Base-by-base conservation (phyloP, 2,888 invertebrate species). In the Trissolcus brochymenae region DNA sequence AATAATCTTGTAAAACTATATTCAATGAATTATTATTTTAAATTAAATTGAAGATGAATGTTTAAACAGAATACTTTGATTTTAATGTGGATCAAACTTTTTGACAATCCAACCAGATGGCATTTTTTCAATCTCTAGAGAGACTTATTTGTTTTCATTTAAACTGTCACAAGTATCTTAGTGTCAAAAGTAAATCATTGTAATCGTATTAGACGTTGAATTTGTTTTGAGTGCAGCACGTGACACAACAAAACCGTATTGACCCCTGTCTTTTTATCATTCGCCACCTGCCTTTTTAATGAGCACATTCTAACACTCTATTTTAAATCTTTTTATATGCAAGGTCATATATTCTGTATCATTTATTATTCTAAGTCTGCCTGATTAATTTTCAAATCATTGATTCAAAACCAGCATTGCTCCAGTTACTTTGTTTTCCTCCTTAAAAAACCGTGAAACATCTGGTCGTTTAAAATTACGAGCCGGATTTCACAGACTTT, bases 141-240 rank as follows among this genome's bases (percentile, higher is more conserved):
- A 46, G n/a, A 41, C 40, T 55, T 50, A 56, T 65, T 70, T 75
- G 62, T 75, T 68, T 64, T 60, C 71, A 35, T 46, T 61, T 59
- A 60, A 49, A 55, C 46, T 65, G 40, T 46, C 55, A 60, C 62
- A 56, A 67, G 72, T 72, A 65, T 60, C 65, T 75, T 66, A 68
- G 75, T 73, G 75, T 73, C 74, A 49, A 43, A 73, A 72, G 75
- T 76, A 74, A 79, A 80, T 79, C 81, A 80, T 81, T 72, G 55
- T 81, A 84, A 86, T 85, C 83, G 83, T 85, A 86, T 87, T 86
- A 85, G 81, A 81, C 76, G 77, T 81, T 76, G 85, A 84, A 87
- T 87, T 85, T 87, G 86, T 87, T 88, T 87, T 87, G 86, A 86
- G 86, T 82, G 82, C 76, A 84, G 87, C 88, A 88, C 88, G 88